Evolutionary conservation across 2,797 vertebrate genomes (phyloP).

Genomic region (Rousettus madagascariensis): DNA sequence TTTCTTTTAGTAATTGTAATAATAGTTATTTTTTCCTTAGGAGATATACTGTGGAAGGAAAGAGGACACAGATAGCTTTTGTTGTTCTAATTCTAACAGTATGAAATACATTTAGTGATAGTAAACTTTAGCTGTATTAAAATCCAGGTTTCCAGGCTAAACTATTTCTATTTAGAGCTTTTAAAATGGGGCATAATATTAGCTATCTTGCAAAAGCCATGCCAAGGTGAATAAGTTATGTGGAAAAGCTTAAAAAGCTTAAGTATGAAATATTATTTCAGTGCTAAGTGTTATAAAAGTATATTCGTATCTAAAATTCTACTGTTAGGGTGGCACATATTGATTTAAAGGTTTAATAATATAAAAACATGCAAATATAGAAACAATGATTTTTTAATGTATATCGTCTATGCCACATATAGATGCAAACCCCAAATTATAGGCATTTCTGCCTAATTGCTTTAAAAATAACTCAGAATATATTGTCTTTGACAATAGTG

Average conservation of each 20-base stretch:
- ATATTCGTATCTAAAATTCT: constrained; percentile 23
- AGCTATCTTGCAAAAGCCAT: constrained; percentile 56
- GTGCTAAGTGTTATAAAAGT: background rate
- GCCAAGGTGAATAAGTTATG: constrained; percentile 55
- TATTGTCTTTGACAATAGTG: background rate
- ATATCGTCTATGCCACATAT: background rate
- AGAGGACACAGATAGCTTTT: background rate
- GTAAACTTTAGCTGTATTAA: constrained; percentile 38
- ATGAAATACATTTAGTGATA: constrained; percentile 42
- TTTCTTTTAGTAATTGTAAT: background rate
- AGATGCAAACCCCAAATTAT: background rate
- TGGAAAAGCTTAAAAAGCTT: constrained; percentile 43
- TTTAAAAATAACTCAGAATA: background rate
- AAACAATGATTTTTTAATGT: background rate
- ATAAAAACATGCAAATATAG: background rate
- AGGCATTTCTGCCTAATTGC: background rate
- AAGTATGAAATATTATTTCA: constrained; percentile 47
- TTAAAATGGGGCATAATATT: constrained; percentile 56
- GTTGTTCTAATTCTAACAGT: constrained; percentile 38
- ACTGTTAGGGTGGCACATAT: background rate
- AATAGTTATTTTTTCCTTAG: constrained; percentile 8
- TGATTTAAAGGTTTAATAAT: constrained; percentile 4
- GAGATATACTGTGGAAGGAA: background rate
- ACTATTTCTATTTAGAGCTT: constrained; percentile 62
- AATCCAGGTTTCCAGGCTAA: constrained; percentile 70